A percentile compares a stretch with the other conserved stretches of the same genome.
phyloP scores from a whole-genome alignment of 2,888 invertebrate genomes.

The Scaptodrosophila latifasciaeformis region DNA sequence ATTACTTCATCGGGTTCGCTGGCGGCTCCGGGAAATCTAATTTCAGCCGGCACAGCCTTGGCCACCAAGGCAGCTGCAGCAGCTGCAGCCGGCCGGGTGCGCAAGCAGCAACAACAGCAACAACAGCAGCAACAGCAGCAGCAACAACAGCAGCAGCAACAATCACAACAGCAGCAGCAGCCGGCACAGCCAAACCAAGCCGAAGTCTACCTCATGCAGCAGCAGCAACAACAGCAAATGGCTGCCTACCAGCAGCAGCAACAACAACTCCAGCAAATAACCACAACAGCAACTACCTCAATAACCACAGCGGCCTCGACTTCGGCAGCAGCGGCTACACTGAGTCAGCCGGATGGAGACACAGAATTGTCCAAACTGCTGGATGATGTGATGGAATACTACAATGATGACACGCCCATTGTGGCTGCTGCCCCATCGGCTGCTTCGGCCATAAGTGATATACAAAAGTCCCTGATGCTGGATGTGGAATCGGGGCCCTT shows the following conservation, averaged over 20 bases:
- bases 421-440: slow-evolving; percentile 60
- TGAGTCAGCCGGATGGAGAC: slow-evolving; percentile 75
- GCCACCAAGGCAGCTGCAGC: slow-evolving; percentile 75
- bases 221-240: slow-evolving; percentile 54
- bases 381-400: slow-evolving; percentile 89
- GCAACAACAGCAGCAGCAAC: slow-evolving; percentile 44
- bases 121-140: slow-evolving; percentile 35
- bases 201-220: slow-evolving; percentile 73
- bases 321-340: slow-evolving; percentile 48
- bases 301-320: slow-evolving; percentile 60
- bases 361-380: slow-evolving; percentile 87
- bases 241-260: slow-evolving; percentile 46
- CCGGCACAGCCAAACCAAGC: slow-evolving; percentile 66
- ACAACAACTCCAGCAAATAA: slow-evolving; percentile 32
- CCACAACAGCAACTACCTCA: slow-evolving; percentile 73
- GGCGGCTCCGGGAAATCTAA: slow-evolving; percentile 55
- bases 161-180: slow-evolving; percentile 53
- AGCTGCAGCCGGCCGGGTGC: slow-evolving; percentile 59
- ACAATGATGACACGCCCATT: slow-evolving; percentile 78
- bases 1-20: slow-evolving; percentile 69
- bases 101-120: slow-evolving; percentile 24
- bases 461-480: slow-evolving; percentile 92
- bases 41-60: slow-evolving; percentile 56
- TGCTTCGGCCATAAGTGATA: slow-evolving; percentile 85
- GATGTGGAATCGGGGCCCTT: slow-evolving; percentile 82